Evolutionary conservation across 2,797 vertebrate genomes (phyloP).

Genomic region (Hapalemur alaotrensis): DNA sequence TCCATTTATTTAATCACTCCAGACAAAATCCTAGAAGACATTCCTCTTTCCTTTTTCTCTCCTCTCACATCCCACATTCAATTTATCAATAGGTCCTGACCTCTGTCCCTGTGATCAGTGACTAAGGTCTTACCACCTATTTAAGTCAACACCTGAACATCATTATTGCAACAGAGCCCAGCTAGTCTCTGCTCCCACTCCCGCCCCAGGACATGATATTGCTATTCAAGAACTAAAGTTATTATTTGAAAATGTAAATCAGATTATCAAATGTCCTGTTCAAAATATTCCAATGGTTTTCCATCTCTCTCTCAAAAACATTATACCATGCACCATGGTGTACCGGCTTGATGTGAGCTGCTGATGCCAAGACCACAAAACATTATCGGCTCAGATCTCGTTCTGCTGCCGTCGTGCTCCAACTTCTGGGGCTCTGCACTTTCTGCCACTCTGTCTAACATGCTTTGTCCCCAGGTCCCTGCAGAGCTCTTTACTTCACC

Average conservation of each 20-base stretch:
- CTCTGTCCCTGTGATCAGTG: no score
- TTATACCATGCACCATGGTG: accelerated
- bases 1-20: neutral
- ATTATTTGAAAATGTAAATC: neutral
- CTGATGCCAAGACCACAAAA: neutral
- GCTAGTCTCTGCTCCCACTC: neutral
- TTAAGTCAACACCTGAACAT: neutral
- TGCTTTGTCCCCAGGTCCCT: neutral
- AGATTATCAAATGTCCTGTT: neutral
- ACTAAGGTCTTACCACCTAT: neutral
- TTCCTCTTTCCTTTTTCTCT: neutral
- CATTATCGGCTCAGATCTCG: neutral
- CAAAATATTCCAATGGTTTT: neutral
- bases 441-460: neutral
- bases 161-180: no score
- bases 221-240: neutral
- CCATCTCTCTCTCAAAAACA: neutral
- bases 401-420: accelerated
- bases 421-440: neutral
- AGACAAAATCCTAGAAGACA: neutral
- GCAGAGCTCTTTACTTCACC: neutral
- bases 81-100: neutral
- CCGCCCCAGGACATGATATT: neutral
- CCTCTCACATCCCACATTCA: neutral
- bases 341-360: neutral